Evolutionary conservation across 2,797 vertebrate species (phyloP), one percentile per base, ranked within the genome.

Genomic region (Hypotaenidia okinawae): DNA sequence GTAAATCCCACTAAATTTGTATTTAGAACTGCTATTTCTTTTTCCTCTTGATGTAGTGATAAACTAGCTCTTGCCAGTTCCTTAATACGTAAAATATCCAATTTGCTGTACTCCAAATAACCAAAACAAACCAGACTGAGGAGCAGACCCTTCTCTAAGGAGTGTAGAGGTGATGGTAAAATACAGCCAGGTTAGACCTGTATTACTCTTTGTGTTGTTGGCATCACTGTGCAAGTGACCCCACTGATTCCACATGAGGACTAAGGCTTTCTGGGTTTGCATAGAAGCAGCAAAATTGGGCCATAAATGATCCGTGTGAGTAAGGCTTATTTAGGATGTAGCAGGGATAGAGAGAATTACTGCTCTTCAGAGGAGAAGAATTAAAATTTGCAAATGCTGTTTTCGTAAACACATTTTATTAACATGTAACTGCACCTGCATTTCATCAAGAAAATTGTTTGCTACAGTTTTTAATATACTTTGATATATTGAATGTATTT

Each of bases 361-460:
- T 93, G 84, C 57, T 91, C 52, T 91, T 95, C 64, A 83, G 84
- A 91, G 90, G 23, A 90, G 72, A 86, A 94, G 70, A 94, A 96
- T 93, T 84, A 83, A 59, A 87, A 83, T 90, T 82, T 95, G 72
- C 45, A 89, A 96, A 93, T 77, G 68, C 45, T 90, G 72, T 62
- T 96, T 97, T 77, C 0, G 2, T 93, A 83, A 96, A 95, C 90
- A 92, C 4, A 0, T 92, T 92, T 93, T 95, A 79, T 93, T 93
- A 75, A 83, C 68, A 92, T 92, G 54, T 75, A 77, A 66, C 94
- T 78, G 86, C 90, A 96, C 96, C 91, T 96, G 95, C 49, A 68
- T 93, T 94, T 96, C 93, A 94, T 96, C 86, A 95, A 84, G 91
- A 72, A 96, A 95, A 85, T 87, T 64, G 63, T 91, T 91, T 90